These are phyloP conservation scores for Serranus cabrilla DNA, from an alignment of 2,797 vertebrate genomes.

Conservation along the genomic window DNA sequence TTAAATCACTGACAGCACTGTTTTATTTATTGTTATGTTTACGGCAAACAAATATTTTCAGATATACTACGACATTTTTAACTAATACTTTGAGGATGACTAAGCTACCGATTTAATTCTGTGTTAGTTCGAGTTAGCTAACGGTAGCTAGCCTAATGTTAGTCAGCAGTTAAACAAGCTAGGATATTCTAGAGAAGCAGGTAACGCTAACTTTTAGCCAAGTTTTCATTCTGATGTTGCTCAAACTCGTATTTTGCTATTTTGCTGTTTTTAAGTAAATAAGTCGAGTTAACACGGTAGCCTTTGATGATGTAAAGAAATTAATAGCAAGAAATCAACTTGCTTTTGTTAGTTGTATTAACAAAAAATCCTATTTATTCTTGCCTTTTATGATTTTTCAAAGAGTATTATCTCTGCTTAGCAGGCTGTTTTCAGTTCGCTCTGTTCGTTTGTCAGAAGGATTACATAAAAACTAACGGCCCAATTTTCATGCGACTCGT, in stretches of 20 bases:
- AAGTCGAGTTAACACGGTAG: no score
- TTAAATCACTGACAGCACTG: not conserved
- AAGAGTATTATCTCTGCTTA: no score
- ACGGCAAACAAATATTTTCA: fast-evolving
- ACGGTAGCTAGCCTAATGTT: not conserved
- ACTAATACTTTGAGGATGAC: not conserved
- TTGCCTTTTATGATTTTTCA: no score
- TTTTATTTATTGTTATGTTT: not conserved
- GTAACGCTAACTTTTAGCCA: not conserved
- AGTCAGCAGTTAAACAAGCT: not conserved
- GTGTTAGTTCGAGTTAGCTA: not conserved
- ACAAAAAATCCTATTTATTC: no score
- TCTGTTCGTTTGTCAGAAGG: no score
- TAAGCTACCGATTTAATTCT: no score
- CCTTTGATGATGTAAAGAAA: no score
- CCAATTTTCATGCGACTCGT: no score
- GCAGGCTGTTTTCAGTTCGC: no score
- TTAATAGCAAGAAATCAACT: no score
- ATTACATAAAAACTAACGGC: no score
- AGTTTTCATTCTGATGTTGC: not conserved
- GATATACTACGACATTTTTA: not conserved
- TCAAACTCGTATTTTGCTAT: not conserved
- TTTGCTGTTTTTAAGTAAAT: not conserved
- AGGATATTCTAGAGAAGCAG: fast-evolving
- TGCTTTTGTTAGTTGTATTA: no score